These are phyloP conservation scores for Xylophagus ater DNA, from an alignment of 2,888 invertebrate species.

Conservation along the genomic window DNA sequence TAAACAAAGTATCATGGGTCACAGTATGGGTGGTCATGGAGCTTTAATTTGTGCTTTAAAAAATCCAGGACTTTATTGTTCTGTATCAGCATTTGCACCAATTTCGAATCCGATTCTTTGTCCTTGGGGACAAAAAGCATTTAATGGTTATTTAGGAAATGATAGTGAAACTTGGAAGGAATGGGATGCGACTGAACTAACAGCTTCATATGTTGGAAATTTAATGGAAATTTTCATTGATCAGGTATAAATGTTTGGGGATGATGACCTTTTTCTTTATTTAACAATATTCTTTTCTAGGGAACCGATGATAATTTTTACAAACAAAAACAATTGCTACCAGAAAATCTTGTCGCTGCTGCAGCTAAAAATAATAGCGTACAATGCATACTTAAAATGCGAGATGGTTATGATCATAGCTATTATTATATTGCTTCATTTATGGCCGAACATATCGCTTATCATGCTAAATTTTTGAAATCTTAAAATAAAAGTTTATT, in stretches of 20 bases:
- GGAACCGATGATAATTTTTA: constrained; percentile 76
- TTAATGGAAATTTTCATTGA: constrained; percentile 77
- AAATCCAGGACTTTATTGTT: constrained; percentile 77
- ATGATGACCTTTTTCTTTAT: too few relatives aligned
- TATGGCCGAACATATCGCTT: constrained; percentile 83
- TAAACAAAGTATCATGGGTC: constrained; percentile 68
- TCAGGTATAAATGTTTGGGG: constrained; percentile 22
- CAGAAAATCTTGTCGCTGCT: constrained; percentile 60
- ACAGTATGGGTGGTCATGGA: constrained; percentile 98
- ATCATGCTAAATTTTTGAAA: constrained; percentile 71
- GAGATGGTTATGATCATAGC: constrained; percentile 88
- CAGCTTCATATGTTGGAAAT: constrained; percentile 71
- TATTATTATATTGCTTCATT: constrained; percentile 89
- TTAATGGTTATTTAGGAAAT: constrained; percentile 67
- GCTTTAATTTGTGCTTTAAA: constrained; percentile 81
- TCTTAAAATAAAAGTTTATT: constrained; percentile 11
- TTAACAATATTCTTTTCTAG: constrained; percentile 36
- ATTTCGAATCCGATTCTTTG: constrained; percentile 79
- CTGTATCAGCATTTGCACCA: constrained; percentile 91
- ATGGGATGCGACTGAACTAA: constrained; percentile 83
- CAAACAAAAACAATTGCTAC: constrained; percentile 61
- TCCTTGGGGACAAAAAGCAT: constrained; percentile 81
- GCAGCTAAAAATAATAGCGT: constrained; percentile 46
- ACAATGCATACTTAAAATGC: constrained; percentile 55
- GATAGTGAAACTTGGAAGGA: constrained; percentile 57